Percentiles rank a stretch among this genome's conserved stretches.
Conservation (phyloP, 1,140 invertebrate species). For the Caenorhabditis tropicalis region DNA sequence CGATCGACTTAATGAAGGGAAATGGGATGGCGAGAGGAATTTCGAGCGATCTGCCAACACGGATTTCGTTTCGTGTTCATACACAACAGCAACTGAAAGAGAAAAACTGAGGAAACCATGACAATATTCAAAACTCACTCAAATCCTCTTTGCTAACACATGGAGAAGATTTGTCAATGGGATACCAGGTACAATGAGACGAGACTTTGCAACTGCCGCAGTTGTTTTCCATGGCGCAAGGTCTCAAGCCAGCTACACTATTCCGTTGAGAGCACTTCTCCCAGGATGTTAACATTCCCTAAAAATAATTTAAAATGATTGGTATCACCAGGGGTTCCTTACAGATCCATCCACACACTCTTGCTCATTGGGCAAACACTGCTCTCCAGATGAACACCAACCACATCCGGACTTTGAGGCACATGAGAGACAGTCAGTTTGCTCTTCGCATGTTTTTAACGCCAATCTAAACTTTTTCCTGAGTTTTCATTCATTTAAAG, state of each 20-base stretch:
- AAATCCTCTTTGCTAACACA: constrained; percentile 68
- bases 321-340: neutral
- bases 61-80: neutral
- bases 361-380: constrained; percentile 53
- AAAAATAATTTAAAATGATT: neutral
- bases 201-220: constrained; percentile 64
- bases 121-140: constrained; percentile 52
- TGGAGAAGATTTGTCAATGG: constrained; percentile 61
- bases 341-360: constrained; percentile 56
- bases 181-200: constrained; percentile 67
- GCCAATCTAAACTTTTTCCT: constrained; percentile 19
- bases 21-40: constrained; percentile 10
- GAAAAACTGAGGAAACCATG: neutral
- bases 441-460: constrained; percentile 52
- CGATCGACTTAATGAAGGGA: neutral
- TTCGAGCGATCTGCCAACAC: neutral
- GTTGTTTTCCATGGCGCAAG: constrained; percentile 63
- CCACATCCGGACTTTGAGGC: constrained; percentile 56
- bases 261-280: constrained; percentile 40
- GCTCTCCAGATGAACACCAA: constrained; percentile 56
- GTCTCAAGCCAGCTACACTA: constrained; percentile 34
- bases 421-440: constrained; percentile 55
- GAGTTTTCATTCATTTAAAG: neutral
- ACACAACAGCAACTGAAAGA: constrained; percentile 9
- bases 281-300: constrained; percentile 46